A percentile compares a stretch with the other conserved stretches of the same genome.
phyloP scores from a whole-genome alignment of 1,140 invertebrate species.

The Trinorchestia longiramus region DNA sequence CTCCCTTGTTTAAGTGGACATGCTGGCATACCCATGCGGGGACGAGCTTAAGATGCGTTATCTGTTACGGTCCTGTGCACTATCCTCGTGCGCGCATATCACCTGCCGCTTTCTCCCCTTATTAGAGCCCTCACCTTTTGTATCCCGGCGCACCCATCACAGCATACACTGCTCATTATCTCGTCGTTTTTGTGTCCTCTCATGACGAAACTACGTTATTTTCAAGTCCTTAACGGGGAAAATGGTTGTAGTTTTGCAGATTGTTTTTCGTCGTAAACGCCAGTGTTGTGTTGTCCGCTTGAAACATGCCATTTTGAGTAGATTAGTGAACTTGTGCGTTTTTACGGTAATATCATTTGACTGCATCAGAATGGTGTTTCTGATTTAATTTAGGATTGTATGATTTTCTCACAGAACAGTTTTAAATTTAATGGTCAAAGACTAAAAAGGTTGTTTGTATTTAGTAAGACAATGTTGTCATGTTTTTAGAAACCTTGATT shows the following conservation, averaged over 20 bases:
- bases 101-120: not conserved
- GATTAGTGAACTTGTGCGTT: not conserved
- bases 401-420: no score
- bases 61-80: not conserved
- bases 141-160: not conserved
- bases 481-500: no score
- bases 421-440: no score
- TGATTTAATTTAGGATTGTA: not conserved
- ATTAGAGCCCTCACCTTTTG: slow-evolving; percentile 16
- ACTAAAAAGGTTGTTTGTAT: no score
- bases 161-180: not conserved
- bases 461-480: no score
- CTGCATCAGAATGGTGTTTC: not conserved
- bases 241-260: not conserved
- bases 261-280: not conserved
- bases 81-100: not conserved
- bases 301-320: not conserved
- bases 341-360: not conserved
- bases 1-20: not conserved
- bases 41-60: not conserved
- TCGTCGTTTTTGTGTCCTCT: not conserved
- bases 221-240: not conserved
- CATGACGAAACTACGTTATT: not conserved
- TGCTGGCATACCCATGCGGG: not conserved
- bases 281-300: not conserved